phyloP scores from a whole-genome alignment of 2,797 vertebrate species.

The Brotula barbata region DNA sequence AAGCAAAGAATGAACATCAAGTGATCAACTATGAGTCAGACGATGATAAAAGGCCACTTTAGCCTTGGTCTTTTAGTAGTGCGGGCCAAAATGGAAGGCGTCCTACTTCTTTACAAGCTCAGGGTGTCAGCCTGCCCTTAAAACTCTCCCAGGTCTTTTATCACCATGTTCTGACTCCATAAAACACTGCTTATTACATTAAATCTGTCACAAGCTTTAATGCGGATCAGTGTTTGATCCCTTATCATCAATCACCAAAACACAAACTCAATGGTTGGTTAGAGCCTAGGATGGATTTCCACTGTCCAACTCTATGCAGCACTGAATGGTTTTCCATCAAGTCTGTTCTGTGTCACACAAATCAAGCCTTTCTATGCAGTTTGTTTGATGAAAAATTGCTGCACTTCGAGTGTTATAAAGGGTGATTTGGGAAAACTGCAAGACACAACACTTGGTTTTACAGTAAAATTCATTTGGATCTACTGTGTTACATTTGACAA shows the following conservation, averaged over 20 bases:
- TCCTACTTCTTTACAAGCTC: constrained; percentile 34
- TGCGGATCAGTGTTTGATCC: constrained; percentile 56
- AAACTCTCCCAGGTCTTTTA: constrained; percentile 56
- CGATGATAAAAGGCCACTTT: constrained; percentile 28
- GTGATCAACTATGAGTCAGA: constrained; percentile 17
- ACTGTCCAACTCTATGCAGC: constrained; percentile 15
- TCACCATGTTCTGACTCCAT: constrained; percentile 61
- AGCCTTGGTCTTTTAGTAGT: background rate
- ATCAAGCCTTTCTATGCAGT: too few relatives aligned
- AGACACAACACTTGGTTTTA: constrained; percentile 18
- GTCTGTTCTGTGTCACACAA: too few relatives aligned
- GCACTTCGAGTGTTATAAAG: background rate
- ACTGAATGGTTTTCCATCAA: background rate
- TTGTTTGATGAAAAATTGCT: background rate
- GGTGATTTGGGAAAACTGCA: background rate
- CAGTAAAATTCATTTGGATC: constrained; percentile 29
- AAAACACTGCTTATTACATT: constrained; percentile 69
- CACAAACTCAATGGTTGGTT: constrained; percentile 45
- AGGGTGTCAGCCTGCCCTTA: constrained; percentile 56
- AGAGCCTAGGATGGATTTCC: constrained; percentile 37
- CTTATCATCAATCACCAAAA: constrained; percentile 53
- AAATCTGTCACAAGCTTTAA: constrained; percentile 63
- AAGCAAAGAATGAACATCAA: background rate
- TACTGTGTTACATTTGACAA: constrained; percentile 31
- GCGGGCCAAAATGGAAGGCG: constrained; percentile 25